phyloP scores from a whole-genome alignment of 2,797 vertebrate species.

The Rhabdomys pumilio region DNA sequence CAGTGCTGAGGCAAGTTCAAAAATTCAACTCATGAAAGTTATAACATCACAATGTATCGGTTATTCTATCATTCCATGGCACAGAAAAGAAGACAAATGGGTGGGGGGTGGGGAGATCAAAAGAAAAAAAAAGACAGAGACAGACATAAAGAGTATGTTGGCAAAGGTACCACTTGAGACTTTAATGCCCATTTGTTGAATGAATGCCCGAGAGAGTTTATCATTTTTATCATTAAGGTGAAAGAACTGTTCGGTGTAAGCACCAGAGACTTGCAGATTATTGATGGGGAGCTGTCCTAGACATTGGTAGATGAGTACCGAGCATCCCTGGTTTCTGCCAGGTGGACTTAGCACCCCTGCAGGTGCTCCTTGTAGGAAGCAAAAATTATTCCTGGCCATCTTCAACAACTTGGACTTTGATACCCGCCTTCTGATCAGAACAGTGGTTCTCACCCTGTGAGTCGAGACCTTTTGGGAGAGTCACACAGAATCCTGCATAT shows the following conservation, averaged over 20 bases:
- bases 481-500: background rate
- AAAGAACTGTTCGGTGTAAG: background rate
- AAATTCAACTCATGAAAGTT: background rate
- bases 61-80: background rate
- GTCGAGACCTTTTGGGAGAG: too few species aligned
- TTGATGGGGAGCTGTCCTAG: background rate
- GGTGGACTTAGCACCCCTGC: background rate
- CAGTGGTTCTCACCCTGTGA: background rate
- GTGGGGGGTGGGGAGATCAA: background rate
- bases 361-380: background rate
- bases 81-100: background rate
- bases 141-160: background rate
- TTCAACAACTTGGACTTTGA: background rate
- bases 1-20: background rate
- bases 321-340: background rate
- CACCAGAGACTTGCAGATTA: background rate
- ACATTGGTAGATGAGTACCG: background rate
- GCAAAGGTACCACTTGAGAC: background rate
- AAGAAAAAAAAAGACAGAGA: background rate
- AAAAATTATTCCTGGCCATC: background rate
- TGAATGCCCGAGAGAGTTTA: background rate
- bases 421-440: background rate
- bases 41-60: background rate
- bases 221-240: background rate
- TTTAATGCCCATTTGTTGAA: background rate